Base-by-base conservation (phyloP, 2,888 invertebrate species). In the Lordiphosa andalusiaca region DNA sequence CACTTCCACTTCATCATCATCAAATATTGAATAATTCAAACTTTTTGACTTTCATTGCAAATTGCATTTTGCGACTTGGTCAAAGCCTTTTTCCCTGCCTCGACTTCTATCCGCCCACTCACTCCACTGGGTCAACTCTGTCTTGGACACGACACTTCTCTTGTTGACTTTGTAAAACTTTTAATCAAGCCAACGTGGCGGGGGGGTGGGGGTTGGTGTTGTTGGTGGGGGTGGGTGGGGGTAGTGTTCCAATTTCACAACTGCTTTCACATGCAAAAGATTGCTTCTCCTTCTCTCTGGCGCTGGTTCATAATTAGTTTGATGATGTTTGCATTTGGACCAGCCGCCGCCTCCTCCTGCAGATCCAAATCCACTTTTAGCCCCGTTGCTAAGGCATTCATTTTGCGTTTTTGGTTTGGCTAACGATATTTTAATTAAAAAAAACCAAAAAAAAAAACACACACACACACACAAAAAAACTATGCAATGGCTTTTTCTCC, bases 261-360 rank as follows among this genome's bases (percentile, higher is more conserved):
- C 76, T 76, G 76, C 77, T 81, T 76, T 76, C 77, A 76, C 77
- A 76, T 76, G 75, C 75, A 81, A 76, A 76, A 74, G 77, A 81
- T 76, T 74, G 58, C 68, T 56, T 57, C 48, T 55, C 16, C 30
- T 21, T 19, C 52, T 19, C 41, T 23, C 39, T 35, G 12, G 40
- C 61, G 38, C 35, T 19, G 19, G 37, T 37, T 62, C 77, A 76
- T 76, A 81, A 76, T 81, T 76, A 76, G 81, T 76, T 76, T 76
- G 67, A 59, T 65, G 52, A 59, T 63, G 62, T 63, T 63, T 62
- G 62, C 38, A 49, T 38, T 38, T 39, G 49, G 44, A 33, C 49
- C 30, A 39, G 12, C 39, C 21, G 37, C 36, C 37, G 36, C 13
- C 44, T 25, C 13, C 44, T 25, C 23, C 25, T 25, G 25, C 25